These are phyloP conservation scores for Cryptotermes secundus DNA, from an alignment of 1,140 invertebrate species.

Conservation along the genomic window DNA sequence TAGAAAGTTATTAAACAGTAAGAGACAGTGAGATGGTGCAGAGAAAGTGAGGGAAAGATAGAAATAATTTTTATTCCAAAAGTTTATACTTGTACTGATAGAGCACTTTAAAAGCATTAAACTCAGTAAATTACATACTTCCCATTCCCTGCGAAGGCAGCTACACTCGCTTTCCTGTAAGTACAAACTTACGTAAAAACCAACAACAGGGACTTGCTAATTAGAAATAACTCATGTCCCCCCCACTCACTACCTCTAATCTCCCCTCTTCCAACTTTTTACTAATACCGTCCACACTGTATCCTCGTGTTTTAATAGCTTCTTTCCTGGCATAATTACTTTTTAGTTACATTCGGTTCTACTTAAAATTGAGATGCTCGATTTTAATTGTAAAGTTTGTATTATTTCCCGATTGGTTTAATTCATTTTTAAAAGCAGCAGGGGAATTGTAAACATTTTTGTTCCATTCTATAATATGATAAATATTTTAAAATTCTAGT, in stretches of 20 bases:
- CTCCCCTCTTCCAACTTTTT: neutral
- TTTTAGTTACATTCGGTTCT: neutral
- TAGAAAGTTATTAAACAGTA: neutral
- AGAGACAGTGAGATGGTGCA: neutral
- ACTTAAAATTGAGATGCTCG: neutral
- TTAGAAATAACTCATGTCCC: neutral
- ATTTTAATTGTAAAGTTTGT: neutral
- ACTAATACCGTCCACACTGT: neutral
- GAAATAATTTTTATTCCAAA: neutral
- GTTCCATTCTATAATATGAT: too few relatives aligned
- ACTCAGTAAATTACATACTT: neutral
- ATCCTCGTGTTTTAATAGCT: neutral
- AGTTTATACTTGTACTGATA: neutral
- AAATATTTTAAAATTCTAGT: too few relatives aligned
- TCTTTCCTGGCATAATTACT: neutral
- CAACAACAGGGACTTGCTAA: slow-evolving; percentile 2
- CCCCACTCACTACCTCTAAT: neutral
- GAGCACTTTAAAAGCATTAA: neutral
- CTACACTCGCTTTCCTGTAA: neutral
- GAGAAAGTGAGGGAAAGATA: neutral
- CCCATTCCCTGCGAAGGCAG: neutral
- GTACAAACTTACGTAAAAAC: slow-evolving; percentile 7
- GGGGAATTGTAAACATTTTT: too few relatives aligned
- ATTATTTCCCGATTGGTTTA: too few relatives aligned
- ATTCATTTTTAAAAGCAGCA: too few relatives aligned